These are phyloP conservation scores for Sweltsa coloradensis DNA, from an alignment of 1,140 invertebrate genomes.

Conservation along the genomic window DNA sequence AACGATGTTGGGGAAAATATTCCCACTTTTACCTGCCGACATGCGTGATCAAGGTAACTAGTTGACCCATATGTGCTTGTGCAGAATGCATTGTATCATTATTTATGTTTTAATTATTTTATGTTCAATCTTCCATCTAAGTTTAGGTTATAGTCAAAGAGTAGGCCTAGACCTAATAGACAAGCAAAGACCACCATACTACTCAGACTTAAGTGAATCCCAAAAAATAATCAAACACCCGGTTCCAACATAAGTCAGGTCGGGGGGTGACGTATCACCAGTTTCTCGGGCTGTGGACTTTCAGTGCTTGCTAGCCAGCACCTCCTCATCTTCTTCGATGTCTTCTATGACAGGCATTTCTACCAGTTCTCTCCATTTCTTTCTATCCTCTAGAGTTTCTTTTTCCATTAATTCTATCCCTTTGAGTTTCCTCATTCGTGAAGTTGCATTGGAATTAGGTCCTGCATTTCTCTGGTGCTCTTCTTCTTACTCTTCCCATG, in stretches of 20 bases:
- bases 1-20: no score
- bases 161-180: no score
- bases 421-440: not conserved
- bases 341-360: not conserved
- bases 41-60: no score
- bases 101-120: no score
- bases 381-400: not conserved
- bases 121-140: no score
- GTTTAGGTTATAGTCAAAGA: no score
- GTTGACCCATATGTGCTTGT: no score
- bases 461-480: not conserved
- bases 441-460: not conserved
- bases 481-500: not conserved
- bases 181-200: no score
- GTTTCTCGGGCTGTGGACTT: not conserved
- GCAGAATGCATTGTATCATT: no score
- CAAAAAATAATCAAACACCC: not conserved
- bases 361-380: not conserved
- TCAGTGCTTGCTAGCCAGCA: not conserved
- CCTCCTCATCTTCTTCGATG: not conserved
- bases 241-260: not conserved
- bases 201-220: no score
- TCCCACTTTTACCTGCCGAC: no score
- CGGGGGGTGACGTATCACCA: not conserved
- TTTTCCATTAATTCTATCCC: not conserved